A percentile compares a stretch with the other conserved stretches of the same genome.
Evolutionary conservation across 2,797 vertebrate species (phyloP).

Genomic region (Garrulus glandarius): DNA sequence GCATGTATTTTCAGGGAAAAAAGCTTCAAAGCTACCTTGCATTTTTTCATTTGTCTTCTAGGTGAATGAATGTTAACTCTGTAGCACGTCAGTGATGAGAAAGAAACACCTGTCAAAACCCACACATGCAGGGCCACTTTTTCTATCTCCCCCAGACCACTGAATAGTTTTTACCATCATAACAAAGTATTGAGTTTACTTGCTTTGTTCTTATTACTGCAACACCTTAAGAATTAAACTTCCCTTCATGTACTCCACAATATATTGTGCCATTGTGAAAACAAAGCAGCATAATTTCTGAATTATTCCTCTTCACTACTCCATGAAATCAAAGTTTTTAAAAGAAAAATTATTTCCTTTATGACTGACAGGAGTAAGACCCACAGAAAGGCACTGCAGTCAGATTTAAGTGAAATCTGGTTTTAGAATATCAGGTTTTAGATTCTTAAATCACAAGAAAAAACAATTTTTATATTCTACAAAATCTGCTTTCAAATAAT

Average conservation of each 20-base stretch:
- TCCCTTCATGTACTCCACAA: neutral
- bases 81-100: neutral
- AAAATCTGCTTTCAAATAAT: neutral
- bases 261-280: accelerated
- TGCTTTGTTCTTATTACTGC: neutral
- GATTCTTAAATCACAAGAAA: neutral
- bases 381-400: neutral
- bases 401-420: neutral
- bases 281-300: neutral
- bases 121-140: neutral
- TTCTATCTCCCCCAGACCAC: neutral
- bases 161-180: neutral
- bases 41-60: neutral
- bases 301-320: neutral
- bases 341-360: neutral
- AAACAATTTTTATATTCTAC: neutral
- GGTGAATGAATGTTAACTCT: neutral
- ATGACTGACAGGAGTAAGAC: neutral
- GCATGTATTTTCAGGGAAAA: neutral
- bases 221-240: neutral
- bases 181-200: neutral
- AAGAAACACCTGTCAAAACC: neutral
- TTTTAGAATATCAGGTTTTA: neutral
- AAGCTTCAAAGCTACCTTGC: neutral
- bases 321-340: neutral